Conservation (phyloP, 2,113 vertebrate genomes). For the Ameiurus melas region DNA sequence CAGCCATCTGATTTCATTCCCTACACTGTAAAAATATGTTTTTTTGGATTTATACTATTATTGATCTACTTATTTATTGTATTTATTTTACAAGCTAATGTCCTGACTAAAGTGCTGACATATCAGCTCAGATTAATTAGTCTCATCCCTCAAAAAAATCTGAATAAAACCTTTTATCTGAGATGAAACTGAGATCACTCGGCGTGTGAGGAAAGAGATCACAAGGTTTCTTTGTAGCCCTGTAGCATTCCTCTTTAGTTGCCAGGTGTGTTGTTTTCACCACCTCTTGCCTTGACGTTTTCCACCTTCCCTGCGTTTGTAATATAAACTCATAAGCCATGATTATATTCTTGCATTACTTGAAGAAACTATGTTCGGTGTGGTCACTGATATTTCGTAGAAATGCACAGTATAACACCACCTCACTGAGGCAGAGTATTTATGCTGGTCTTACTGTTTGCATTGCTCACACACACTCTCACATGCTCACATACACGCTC, state of each 20-base stretch:
- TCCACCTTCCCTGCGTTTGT: conserved; percentile 19
- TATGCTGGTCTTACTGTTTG: conserved; percentile 16
- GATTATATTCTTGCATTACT: conserved; percentile 27
- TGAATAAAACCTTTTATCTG: background rate
- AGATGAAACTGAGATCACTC: background rate
- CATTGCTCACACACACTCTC: background rate
- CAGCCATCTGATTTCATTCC: background rate
- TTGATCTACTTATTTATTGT: conserved; percentile 54
- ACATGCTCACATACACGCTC: background rate
- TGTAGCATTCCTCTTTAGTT: conserved; percentile 24
- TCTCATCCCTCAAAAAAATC: background rate
- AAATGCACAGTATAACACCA: conserved; percentile 32
- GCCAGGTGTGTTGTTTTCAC: background rate
- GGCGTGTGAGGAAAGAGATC: background rate
- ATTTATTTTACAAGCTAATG: conserved; percentile 47
- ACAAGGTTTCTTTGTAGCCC: conserved; percentile 1
- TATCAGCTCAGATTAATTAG: background rate
- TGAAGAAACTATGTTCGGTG: conserved; percentile 12
- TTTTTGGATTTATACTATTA: conserved; percentile 45
- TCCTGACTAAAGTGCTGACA: conserved; percentile 17
- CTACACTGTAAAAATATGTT: conserved; percentile 28
- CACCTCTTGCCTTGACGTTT: conserved; percentile 8
- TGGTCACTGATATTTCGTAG: conserved; percentile 33
- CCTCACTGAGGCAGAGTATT: conserved; percentile 4
- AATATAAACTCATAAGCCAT: conserved; percentile 22